Conservation (phyloP, 2,797 vertebrate genomes). For the Dallia pectoralis region DNA sequence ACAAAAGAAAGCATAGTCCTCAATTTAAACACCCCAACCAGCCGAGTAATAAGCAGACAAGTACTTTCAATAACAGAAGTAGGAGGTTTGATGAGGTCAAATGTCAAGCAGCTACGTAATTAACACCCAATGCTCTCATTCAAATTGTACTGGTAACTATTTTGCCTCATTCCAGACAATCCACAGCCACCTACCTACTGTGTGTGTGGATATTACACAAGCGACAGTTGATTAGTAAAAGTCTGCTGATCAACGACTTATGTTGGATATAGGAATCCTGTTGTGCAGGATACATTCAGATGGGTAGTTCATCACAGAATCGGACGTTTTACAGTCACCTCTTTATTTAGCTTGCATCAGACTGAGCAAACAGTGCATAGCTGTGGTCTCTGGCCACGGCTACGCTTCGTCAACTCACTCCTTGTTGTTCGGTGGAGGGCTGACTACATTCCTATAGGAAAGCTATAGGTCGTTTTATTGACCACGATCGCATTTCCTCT, state of each 20-base stretch:
- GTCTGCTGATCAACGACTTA: background rate
- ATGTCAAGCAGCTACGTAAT: background rate
- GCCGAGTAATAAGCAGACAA: background rate
- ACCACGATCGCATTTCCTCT: too few relatives aligned
- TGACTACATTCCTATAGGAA: slow-evolving; percentile 32
- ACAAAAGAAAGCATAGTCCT: background rate
- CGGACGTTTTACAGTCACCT: slow-evolving; percentile 31
- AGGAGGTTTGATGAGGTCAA: background rate
- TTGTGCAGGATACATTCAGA: slow-evolving; percentile 8
- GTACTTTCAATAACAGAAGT: background rate
- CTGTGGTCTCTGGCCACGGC: slow-evolving; percentile 58
- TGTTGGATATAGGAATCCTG: slow-evolving; percentile 13
- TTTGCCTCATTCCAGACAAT: background rate
- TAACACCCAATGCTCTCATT: background rate
- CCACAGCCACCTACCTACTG: background rate
- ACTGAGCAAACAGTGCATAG: slow-evolving; percentile 66
- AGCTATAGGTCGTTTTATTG: slow-evolving; percentile 28
- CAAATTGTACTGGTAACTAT: background rate
- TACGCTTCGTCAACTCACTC: slow-evolving; percentile 56
- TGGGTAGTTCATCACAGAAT: slow-evolving; percentile 32
- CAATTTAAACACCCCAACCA: background rate
- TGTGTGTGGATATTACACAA: background rate
- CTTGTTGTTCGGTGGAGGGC: slow-evolving; percentile 56
- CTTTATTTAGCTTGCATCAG: slow-evolving; percentile 58
- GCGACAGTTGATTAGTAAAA: background rate